A percentile compares a stretch with the other conserved stretches of the same genome.
These are phyloP conservation scores for Atta colombica DNA, from an alignment of 1,140 invertebrate species.

Conservation along the genomic window DNA sequence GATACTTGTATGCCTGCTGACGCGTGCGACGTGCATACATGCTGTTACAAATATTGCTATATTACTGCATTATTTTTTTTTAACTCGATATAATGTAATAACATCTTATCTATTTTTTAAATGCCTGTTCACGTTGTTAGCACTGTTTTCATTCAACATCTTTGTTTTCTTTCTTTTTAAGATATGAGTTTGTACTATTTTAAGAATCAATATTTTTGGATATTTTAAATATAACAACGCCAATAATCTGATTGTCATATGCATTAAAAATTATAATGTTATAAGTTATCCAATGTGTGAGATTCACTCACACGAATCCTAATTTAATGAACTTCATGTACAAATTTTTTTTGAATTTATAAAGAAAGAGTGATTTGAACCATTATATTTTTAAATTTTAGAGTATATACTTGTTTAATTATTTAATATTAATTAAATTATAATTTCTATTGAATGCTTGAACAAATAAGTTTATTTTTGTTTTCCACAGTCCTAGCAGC, in stretches of 20 bases:
- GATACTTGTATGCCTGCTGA: conserved; percentile 64
- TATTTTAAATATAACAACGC: too few relatives aligned
- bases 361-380: neutral
- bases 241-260: neutral
- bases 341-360: neutral
- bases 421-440: neutral
- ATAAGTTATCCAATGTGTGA: neutral
- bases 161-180: too few relatives aligned
- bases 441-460: neutral
- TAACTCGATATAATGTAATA: neutral
- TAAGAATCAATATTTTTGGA: too few relatives aligned
- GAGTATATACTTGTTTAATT: neutral
- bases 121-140: too few relatives aligned
- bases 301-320: neutral
- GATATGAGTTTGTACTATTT: too few relatives aligned
- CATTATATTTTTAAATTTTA: neutral
- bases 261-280: neutral
- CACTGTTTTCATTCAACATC: too few relatives aligned
- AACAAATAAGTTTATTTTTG: too few relatives aligned
- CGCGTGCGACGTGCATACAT: conserved; percentile 7
- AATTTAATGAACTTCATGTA: neutral
- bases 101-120: too few relatives aligned
- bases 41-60: neutral
- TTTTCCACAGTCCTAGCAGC: too few relatives aligned
- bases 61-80: neutral